phyloP scores from a whole-genome alignment of 2,113 vertebrate species.

The Sinosuthora webbiana region DNA sequence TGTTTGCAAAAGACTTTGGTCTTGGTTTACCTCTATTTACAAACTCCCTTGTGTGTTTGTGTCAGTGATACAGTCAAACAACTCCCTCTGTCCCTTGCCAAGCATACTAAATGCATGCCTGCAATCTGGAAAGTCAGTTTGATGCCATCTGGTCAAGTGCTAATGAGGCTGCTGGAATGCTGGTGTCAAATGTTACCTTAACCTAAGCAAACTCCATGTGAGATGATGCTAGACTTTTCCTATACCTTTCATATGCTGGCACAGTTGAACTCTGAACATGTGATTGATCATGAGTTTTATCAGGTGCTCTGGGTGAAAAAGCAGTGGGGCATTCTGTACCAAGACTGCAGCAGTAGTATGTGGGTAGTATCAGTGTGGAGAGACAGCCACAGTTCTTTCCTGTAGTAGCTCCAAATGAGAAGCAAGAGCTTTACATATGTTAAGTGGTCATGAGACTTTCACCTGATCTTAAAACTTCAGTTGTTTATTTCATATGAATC shows the following conservation, averaged over 20 bases:
- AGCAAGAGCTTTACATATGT: neutral
- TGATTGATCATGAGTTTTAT: neutral
- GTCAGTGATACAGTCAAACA: slow-evolving; percentile 12
- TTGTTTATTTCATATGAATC: neutral
- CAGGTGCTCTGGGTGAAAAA: neutral
- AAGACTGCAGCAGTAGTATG: neutral
- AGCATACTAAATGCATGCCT: neutral
- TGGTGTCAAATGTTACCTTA: slow-evolving; percentile 38
- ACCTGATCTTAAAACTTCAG: neutral
- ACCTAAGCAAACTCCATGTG: neutral
- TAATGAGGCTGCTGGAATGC: slow-evolving; percentile 37
- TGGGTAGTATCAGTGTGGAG: neutral
- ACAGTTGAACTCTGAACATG: neutral
- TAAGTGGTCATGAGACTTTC: neutral
- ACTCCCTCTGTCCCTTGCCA: slow-evolving; percentile 35
- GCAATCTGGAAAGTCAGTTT: slow-evolving; percentile 60
- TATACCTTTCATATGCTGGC: neutral
- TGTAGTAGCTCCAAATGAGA: neutral
- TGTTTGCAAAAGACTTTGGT: neutral
- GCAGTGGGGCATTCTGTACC: neutral
- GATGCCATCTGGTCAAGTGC: slow-evolving; percentile 60
- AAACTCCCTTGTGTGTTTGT: neutral
- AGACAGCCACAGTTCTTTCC: neutral
- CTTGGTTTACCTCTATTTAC: neutral
- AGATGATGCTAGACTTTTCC: neutral